Conservation (phyloP, 2,888 invertebrate genomes). For the Pimpla rufipes region DNA sequence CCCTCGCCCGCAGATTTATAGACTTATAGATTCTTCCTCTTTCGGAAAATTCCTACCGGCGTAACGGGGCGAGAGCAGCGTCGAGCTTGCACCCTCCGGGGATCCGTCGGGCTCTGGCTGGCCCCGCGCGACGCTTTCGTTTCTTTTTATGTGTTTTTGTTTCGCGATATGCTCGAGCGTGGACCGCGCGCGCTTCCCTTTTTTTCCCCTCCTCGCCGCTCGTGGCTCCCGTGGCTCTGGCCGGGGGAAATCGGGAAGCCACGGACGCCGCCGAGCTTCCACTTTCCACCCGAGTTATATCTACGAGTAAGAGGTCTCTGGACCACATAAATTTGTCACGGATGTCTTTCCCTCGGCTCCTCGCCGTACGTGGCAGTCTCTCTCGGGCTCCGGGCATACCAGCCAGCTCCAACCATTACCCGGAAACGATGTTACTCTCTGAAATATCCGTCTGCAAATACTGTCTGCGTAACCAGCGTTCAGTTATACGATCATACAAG, state of each 20-base stretch:
- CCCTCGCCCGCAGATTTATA: constrained; percentile 80
- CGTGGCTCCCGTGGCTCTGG: constrained; percentile 8
- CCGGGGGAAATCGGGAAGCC: constrained; percentile 42
- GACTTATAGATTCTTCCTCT: constrained; percentile 83
- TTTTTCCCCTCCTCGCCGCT: constrained; percentile 56
- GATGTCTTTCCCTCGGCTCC: constrained; percentile 68
- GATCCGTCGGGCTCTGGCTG: constrained; percentile 52
- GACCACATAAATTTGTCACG: constrained; percentile 80
- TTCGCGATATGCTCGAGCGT: constrained; percentile 66
- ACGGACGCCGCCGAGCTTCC: constrained; percentile 53
- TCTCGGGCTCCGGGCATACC: constrained; percentile 23
- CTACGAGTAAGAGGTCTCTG: constrained; percentile 76
- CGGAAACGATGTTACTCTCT: constrained; percentile 36
- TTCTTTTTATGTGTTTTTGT: constrained; percentile 72
- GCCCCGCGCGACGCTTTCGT: constrained; percentile 70
- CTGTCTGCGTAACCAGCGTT: constrained; percentile 6
- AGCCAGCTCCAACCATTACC: constrained; percentile 33
- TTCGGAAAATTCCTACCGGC: constrained; percentile 71
- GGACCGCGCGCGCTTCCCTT: constrained; percentile 56
- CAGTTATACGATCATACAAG: constrained; percentile 21
- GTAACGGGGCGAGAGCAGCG: constrained; percentile 62
- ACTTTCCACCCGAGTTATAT: constrained; percentile 73
- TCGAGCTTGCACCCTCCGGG: constrained; percentile 68
- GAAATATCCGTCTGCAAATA: constrained; percentile 41
- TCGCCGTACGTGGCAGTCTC: constrained; percentile 47